phyloP scores from a whole-genome alignment of 2,113 vertebrate genomes.

The Uria lomvia region DNA sequence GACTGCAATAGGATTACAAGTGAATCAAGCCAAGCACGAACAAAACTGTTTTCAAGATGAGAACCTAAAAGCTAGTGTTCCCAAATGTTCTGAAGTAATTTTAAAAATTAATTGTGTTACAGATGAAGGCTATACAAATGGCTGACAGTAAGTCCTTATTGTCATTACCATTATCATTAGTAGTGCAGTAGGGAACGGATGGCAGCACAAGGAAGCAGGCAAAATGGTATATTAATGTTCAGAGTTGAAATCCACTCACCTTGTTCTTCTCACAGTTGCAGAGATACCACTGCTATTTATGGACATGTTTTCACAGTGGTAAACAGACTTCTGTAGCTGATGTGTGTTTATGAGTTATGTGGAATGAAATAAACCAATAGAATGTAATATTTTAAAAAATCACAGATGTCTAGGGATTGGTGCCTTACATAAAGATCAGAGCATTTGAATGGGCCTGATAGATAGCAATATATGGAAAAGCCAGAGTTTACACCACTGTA shows the following conservation, averaged over 20 bases:
- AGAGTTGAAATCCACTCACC: not conserved
- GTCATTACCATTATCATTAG: not conserved
- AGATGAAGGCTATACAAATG: not conserved
- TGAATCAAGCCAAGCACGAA: not conserved
- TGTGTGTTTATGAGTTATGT: not conserved
- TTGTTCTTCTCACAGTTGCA: not conserved
- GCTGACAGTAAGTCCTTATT: not conserved
- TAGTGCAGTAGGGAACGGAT: not conserved
- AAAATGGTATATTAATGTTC: not conserved
- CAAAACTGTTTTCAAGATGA: not conserved
- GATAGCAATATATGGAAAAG: not conserved
- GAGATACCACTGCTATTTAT: not conserved
- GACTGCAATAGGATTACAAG: not conserved
- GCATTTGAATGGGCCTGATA: not conserved
- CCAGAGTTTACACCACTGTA: not conserved
- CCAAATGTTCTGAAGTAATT: not conserved
- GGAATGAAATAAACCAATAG: not conserved
- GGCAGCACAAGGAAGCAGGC: not conserved
- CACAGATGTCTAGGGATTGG: not conserved
- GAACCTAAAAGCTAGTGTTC: not conserved
- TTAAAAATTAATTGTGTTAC: not conserved
- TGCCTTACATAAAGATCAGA: not conserved
- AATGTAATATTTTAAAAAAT: not conserved
- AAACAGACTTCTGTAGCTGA: not conserved
- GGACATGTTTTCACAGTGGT: not conserved